Percentiles rank a stretch among this genome's conserved stretches.
Conservation (phyloP, 2,113 vertebrate species). For the Grammomys surdaster region DNA sequence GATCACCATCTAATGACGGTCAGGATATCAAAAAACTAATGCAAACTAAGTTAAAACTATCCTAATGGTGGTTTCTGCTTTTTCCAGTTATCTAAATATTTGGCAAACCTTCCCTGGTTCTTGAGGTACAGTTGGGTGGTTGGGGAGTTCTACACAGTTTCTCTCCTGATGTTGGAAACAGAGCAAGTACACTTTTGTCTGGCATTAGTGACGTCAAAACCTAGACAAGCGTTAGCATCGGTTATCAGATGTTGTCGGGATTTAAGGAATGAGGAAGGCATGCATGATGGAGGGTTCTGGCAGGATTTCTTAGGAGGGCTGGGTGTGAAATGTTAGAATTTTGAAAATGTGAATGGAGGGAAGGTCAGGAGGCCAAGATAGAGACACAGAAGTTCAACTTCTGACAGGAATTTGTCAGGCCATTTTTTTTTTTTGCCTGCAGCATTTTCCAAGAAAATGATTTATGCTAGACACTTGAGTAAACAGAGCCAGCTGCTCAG, state of each 20-base stretch:
- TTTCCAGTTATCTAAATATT: not conserved
- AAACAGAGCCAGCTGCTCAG: constrained; percentile 57
- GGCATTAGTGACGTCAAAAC: not conserved
- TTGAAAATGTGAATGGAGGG: constrained; percentile 43
- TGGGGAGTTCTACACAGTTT: not conserved
- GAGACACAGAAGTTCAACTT: constrained; percentile 28
- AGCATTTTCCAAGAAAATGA: constrained; percentile 27
- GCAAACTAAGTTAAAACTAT: not conserved
- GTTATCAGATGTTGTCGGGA: not conserved
- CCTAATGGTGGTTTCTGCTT: not conserved
- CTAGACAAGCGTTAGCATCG: not conserved
- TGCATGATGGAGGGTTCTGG: not conserved
- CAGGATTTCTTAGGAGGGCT: not conserved
- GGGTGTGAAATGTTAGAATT: constrained; percentile 25
- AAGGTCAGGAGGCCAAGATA: constrained; percentile 17
- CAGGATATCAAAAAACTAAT: not conserved
- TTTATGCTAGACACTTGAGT: constrained; percentile 55
- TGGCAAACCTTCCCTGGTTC: not conserved
- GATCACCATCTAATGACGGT: not conserved
- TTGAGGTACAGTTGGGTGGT: not conserved
- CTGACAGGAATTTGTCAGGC: constrained; percentile 25
- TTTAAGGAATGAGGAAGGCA: not conserved
- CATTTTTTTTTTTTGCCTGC: not conserved
- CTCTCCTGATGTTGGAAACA: not conserved
- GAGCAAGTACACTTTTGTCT: not conserved